phyloP scores from a whole-genome alignment of 1,140 invertebrate genomes.

The Solenopsis fugax region DNA sequence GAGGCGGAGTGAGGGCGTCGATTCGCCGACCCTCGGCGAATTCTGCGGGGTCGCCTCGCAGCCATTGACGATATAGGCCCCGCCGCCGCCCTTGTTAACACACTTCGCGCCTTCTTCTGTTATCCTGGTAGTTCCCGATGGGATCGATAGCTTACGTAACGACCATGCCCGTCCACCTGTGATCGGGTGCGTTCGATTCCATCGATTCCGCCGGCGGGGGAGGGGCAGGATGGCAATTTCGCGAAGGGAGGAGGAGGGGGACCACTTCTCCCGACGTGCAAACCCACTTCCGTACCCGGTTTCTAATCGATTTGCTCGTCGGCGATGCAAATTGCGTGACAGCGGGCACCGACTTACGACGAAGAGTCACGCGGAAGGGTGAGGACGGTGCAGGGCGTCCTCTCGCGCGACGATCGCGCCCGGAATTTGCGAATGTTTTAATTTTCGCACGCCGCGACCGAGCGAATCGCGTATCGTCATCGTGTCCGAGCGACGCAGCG shows the following conservation, averaged over 20 bases:
- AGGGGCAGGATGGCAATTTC: neutral
- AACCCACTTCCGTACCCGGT: too few species aligned
- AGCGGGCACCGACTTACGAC: neutral
- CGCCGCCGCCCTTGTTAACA: constrained; percentile 38
- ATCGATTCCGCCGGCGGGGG: constrained; percentile 12
- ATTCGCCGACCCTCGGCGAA: constrained; percentile 47
- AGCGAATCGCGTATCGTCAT: neutral
- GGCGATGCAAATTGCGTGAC: neutral
- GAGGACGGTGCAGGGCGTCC: neutral
- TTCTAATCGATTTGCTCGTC: neutral
- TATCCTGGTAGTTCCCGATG: constrained; percentile 85
- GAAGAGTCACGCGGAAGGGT: neutral
- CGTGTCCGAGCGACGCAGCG: neutral
- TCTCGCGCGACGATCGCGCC: neutral
- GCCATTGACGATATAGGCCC: constrained; percentile 36
- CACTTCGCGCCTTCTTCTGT: constrained; percentile 74
- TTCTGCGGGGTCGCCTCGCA: constrained; percentile 32
- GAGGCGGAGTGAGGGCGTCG: constrained; percentile 40
- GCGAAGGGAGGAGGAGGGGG: neutral
- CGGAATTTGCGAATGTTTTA: neutral
- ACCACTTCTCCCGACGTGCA: too few species aligned
- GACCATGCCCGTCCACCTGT: constrained; percentile 51
- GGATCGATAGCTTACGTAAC: constrained; percentile 86
- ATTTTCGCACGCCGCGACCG: neutral
- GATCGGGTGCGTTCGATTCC: constrained; percentile 40